Evolutionary conservation across 2,888 invertebrate genomes (phyloP).

Genomic region (Aleiodes leptofemur): DNA sequence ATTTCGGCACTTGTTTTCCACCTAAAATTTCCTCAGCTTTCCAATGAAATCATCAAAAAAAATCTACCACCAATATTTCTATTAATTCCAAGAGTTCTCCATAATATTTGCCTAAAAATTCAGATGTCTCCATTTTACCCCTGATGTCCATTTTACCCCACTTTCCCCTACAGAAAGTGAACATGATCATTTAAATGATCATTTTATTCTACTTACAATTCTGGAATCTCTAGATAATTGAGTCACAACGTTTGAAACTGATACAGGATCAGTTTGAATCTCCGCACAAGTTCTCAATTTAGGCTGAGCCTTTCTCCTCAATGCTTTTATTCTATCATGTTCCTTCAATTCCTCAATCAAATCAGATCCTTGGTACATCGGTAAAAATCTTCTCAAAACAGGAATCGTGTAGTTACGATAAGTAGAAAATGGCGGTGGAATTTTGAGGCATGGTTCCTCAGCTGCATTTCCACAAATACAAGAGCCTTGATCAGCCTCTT

Average conservation of each 20-base stretch:
- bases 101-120: too few relatives aligned
- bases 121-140: too few relatives aligned
- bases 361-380: slow-evolving; percentile 58
- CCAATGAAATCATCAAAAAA: too few relatives aligned
- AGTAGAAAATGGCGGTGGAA: not conserved
- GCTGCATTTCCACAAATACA: not conserved
- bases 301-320: not conserved
- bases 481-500: not conserved
- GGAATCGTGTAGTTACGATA: slow-evolving; percentile 51
- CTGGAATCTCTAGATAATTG: slow-evolving; percentile 36
- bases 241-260: not conserved
- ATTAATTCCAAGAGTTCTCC: too few relatives aligned
- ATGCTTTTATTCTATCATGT: slow-evolving; percentile 58
- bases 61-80: too few relatives aligned
- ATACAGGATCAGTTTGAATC: slow-evolving; percentile 7
- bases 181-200: too few relatives aligned
- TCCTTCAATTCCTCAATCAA: slow-evolving; percentile 61
- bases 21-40: too few relatives aligned
- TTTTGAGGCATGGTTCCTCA: not conserved
- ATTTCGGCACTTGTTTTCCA: too few relatives aligned
- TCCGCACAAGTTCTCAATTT: slow-evolving; percentile 18
- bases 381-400: slow-evolving; percentile 59
- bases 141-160: too few relatives aligned
- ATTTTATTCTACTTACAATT: slow-evolving; percentile 35
- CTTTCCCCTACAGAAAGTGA: too few relatives aligned